Conservation (phyloP, 2,888 invertebrate species). For the Pasiphila rectangulata region DNA sequence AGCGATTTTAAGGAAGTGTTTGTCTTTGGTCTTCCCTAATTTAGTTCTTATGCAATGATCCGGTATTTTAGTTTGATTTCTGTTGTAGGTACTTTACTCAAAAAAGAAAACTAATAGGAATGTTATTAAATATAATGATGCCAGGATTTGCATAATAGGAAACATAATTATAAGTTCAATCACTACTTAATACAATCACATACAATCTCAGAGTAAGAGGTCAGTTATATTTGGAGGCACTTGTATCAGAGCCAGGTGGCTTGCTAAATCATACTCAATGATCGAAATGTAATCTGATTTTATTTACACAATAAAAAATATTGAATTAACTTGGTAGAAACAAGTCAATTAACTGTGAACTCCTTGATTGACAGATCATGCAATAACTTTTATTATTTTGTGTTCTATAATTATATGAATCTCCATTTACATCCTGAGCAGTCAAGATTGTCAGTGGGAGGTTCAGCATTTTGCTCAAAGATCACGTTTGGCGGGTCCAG, state of each 20-base stretch:
- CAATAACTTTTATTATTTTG: conserved; percentile 27
- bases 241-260: conserved; percentile 53
- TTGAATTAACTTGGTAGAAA: conserved; percentile 40
- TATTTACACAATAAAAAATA: conserved; percentile 42
- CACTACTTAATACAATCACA: background rate
- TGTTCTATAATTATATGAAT: conserved; percentile 8
- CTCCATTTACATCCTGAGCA: conserved; percentile 23
- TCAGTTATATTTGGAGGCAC: conserved; percentile 57
- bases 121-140: background rate
- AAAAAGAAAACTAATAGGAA: background rate
- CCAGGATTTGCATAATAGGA: background rate
- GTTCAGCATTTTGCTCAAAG: conserved; percentile 43
- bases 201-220: conserved; percentile 26
- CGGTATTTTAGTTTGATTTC: background rate
- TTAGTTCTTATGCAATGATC: conserved; percentile 51
- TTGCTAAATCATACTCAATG: conserved; percentile 36
- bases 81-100: no score
- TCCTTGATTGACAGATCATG: conserved; percentile 52
- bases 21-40: conserved; percentile 57
- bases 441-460: conserved; percentile 18
- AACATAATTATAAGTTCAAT: no score
- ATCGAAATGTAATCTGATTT: conserved; percentile 31
- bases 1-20: conserved; percentile 72
- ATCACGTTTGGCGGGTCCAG: conserved; percentile 44
- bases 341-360: conserved; percentile 39